Percentiles rank a stretch among this genome's conserved stretches.
phyloP scores from a whole-genome alignment of 2,113 vertebrate species.

The Aleadryas rufinucha region DNA sequence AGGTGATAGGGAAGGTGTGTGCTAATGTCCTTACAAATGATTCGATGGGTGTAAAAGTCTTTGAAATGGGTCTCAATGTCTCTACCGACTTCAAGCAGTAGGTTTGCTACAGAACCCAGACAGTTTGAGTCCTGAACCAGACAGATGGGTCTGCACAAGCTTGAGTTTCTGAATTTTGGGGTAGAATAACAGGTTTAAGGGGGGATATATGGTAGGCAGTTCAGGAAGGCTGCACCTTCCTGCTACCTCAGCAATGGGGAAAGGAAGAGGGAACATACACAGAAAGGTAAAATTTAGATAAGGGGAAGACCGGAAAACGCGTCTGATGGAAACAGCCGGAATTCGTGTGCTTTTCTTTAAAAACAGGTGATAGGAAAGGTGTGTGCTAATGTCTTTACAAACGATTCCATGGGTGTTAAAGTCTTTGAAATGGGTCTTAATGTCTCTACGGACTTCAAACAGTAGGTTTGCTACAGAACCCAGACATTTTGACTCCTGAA shows the following conservation, averaged over 20 bases:
- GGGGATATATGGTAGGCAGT: fast-evolving
- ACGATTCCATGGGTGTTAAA: not conserved
- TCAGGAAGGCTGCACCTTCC: not conserved
- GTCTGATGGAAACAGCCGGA: not conserved
- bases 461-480: not conserved
- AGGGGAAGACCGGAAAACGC: not conserved
- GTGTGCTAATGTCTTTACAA: not conserved
- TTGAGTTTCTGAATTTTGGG: not conserved
- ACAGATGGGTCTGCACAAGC: fast-evolving
- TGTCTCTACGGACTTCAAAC: not conserved
- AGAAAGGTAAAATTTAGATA: not conserved
- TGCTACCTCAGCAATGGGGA: not conserved
- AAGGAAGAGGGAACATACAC: not conserved
- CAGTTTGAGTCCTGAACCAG: too few species aligned
- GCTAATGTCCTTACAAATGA: not conserved
- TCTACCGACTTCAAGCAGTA: not conserved
- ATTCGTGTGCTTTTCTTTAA: not conserved
- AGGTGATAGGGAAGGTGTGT: not conserved
- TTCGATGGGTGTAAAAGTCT: not conserved
- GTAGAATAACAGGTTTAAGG: not conserved
- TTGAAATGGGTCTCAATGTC: not conserved
- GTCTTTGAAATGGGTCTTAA: not conserved
- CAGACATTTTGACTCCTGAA: not conserved
- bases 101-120: not conserved
- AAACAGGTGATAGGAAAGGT: not conserved